Percentiles rank a stretch among this genome's conserved stretches.
These are phyloP conservation scores for Lepetodrilus schrolli DNA, from an alignment of 2,888 invertebrate species.

Conservation along the genomic window DNA sequence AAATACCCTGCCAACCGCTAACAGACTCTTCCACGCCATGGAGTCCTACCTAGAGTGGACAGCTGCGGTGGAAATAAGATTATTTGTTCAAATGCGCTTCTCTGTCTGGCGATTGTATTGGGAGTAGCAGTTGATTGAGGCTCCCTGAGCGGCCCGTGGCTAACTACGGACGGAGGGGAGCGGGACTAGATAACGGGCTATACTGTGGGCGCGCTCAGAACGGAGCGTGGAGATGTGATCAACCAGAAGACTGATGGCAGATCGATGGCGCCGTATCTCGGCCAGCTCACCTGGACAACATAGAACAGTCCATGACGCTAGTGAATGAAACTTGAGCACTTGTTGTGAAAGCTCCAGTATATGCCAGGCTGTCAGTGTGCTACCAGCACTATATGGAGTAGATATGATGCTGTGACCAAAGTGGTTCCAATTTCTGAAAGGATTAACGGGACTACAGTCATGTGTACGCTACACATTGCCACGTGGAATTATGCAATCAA, in stretches of 20 bases:
- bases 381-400: not conserved
- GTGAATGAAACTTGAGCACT: not conserved
- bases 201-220: not conserved
- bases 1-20: not conserved
- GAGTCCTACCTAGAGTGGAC: not conserved
- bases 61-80: not conserved
- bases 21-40: not conserved
- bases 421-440: not conserved
- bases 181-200: conserved; percentile 10
- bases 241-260: not conserved
- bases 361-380: no score
- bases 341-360: not conserved
- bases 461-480: no score
- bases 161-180: not conserved
- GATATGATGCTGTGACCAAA: not conserved
- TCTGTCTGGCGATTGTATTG: conserved; percentile 7
- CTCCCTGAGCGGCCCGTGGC: not conserved
- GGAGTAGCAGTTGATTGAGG: conserved; percentile 4
- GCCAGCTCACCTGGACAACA: conserved; percentile 24
- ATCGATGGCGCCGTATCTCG: not conserved
- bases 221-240: not conserved
- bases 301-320: not conserved
- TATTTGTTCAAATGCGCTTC: not conserved
- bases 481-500: no score
- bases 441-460: no score